Evolutionary conservation across 2,797 vertebrate species (phyloP).

Genomic region (Knipowitschia caucasica): DNA sequence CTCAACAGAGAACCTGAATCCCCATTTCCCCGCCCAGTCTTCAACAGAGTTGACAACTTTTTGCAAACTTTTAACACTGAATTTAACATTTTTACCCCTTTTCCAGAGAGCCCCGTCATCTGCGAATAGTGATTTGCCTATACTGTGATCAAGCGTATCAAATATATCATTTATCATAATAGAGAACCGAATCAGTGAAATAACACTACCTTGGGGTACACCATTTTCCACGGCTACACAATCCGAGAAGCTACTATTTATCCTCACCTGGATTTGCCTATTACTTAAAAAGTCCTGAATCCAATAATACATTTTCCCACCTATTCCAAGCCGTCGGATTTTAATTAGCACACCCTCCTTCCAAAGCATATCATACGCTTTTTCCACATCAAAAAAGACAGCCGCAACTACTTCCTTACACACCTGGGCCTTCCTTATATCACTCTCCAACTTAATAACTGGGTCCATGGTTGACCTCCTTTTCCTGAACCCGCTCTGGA

Average conservation of each 20-base stretch:
- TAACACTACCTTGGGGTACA: background rate
- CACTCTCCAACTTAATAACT: background rate
- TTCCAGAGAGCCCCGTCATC: background rate
- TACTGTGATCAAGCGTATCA: background rate
- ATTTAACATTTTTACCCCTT: background rate
- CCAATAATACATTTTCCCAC: background rate
- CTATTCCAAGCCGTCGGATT: background rate
- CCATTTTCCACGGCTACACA: background rate
- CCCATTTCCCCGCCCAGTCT: background rate
- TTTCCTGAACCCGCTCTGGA: background rate
- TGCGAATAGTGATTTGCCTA: background rate
- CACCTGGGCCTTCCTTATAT: background rate
- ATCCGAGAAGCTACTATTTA: background rate
- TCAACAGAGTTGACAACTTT: background rate
- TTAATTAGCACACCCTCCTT: background rate
- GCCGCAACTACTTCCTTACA: background rate
- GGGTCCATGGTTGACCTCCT: background rate
- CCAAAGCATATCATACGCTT: background rate
- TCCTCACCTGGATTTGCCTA: background rate
- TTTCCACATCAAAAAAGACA: conserved; percentile 1
- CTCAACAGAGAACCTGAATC: background rate
- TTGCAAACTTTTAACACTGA: background rate
- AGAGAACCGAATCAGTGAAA: background rate
- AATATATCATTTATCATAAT: background rate
- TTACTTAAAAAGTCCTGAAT: background rate